Evolutionary conservation across 1,140 invertebrate genomes (phyloP).

Genomic region (Atta texana): DNA sequence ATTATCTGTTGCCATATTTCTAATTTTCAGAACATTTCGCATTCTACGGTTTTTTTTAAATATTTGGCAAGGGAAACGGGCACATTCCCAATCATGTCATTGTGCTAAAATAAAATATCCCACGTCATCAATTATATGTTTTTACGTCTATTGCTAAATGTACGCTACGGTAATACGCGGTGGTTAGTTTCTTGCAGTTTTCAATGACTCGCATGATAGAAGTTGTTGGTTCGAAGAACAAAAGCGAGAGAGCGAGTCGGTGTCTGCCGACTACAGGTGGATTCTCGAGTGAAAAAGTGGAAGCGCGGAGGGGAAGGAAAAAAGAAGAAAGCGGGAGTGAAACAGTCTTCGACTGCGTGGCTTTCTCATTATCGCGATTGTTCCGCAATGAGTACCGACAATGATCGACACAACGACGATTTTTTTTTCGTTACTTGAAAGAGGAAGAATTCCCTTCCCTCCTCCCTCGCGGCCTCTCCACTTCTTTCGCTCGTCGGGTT

Average conservation of each 20-base stretch:
- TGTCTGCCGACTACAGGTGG: slow-evolving; percentile 21
- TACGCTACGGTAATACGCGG: not conserved
- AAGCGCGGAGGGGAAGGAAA: slow-evolving; percentile 6
- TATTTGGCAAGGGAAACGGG: not conserved
- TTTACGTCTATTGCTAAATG: slow-evolving; percentile 1
- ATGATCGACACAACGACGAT: slow-evolving; percentile 78
- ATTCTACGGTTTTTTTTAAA: not conserved
- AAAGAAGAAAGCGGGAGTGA: slow-evolving; percentile 44
- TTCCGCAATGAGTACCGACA: slow-evolving; percentile 81
- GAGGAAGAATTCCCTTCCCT: slow-evolving; percentile 30
- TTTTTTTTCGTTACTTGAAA: slow-evolving; percentile 71
- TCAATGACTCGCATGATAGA: slow-evolving; percentile 50
- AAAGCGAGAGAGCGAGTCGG: slow-evolving; percentile 41
- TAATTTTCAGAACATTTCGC: not conserved
- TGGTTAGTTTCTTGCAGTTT: slow-evolving; percentile 46
- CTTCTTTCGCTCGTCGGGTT: slow-evolving; percentile 12
- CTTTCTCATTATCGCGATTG: slow-evolving; percentile 85
- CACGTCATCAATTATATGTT: slow-evolving; percentile 2
- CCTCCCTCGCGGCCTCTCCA: not conserved
- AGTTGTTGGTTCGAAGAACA: slow-evolving; percentile 52
- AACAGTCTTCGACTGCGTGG: slow-evolving; percentile 77
- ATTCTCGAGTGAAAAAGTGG: slow-evolving; percentile 55
- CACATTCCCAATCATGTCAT: not conserved
- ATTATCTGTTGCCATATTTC: not conserved
- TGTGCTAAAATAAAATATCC: not conserved